Evolutionary conservation across 2,888 invertebrate genomes (phyloP).

Genomic region (Ormyrus nitidulus): DNA sequence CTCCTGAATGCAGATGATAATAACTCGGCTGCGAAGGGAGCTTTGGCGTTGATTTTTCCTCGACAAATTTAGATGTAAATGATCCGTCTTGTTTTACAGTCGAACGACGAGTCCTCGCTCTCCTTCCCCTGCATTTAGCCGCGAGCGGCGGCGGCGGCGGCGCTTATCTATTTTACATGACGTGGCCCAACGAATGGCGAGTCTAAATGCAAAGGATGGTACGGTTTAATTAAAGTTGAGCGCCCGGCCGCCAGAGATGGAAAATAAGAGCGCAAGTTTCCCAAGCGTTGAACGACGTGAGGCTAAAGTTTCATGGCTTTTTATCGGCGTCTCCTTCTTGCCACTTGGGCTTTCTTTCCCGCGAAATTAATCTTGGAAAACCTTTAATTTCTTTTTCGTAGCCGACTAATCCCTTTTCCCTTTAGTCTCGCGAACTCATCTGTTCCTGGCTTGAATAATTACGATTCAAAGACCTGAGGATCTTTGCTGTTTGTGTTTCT

Average conservation of each 20-base stretch:
- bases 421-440: no score
- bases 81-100: conserved; percentile 55
- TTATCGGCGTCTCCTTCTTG: conserved; percentile 48
- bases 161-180: conserved; percentile 58
- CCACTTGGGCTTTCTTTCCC: conserved; percentile 42
- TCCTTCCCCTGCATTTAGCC: conserved; percentile 19
- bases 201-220: conserved; percentile 62
- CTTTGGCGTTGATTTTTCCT: neutral
- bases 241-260: conserved; percentile 38
- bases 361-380: conserved; percentile 54
- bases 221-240: conserved; percentile 62
- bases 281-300: conserved; percentile 28
- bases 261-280: conserved; percentile 48
- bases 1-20: conserved; percentile 2
- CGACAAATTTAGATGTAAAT: conserved; percentile 57
- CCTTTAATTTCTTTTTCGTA: conserved; percentile 19
- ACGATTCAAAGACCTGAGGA: no score
- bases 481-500: no score
- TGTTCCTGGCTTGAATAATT: no score
- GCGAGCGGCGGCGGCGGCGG: conserved; percentile 12
- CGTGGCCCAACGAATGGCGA: conserved; percentile 59
- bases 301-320: conserved; percentile 55
- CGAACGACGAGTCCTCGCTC: conserved; percentile 27
- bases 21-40: neutral
- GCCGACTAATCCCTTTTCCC: neutral